Evolutionary conservation across 2,797 vertebrate genomes (phyloP), one percentile per base, ranked within the genome.

Genomic region (Aeoliscus strigatus): DNA sequence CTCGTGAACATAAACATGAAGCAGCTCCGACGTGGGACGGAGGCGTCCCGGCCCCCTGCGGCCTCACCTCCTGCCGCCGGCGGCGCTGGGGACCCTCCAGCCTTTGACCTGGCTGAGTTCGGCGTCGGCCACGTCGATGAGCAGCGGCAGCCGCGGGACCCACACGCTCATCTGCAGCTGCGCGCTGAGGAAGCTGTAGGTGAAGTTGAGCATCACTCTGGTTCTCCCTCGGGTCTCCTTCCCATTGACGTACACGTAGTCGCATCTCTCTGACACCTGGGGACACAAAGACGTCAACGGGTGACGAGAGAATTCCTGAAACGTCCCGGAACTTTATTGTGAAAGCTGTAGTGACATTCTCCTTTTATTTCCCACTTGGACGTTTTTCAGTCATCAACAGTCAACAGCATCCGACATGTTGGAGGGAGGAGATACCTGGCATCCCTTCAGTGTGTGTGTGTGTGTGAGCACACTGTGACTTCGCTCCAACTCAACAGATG

Each of bases 81-180:
- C 39, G 39, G 94, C n/a, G n/a, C n/a, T 88, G 27, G 94, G 93
- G 3, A 97, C 90, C 75, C 93, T 88, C 94, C 94, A 96, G 46
- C 92, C 91, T 79, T 94, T 96, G 79, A 97, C 92, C 83, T 95
- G 94, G 76, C 91, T 94, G 46, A 97, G 87, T 65, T 96, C 92
- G 0, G 90, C 80, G 83, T 97, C 94, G 0, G 94, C 94, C 60
- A 96, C 85, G 65, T 96, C 93, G 4, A 98, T 93, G 75, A 93
- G 90, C 50, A 95, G 90, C 0, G 94, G 93, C 8, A 94, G 91
- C 21, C 77, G 90, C 36, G 95, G 94, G 48, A 90, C 88, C 94
- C 94, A 97, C 18, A 96, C 93, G 0, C 87, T 90, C 72, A 97
- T 75, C 67, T 93, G 90, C 10, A 96, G 86, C 44, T 90, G 86